Base-by-base conservation (phyloP, 1,140 invertebrate genomes). In the Brachionus manjavacas region DNA sequence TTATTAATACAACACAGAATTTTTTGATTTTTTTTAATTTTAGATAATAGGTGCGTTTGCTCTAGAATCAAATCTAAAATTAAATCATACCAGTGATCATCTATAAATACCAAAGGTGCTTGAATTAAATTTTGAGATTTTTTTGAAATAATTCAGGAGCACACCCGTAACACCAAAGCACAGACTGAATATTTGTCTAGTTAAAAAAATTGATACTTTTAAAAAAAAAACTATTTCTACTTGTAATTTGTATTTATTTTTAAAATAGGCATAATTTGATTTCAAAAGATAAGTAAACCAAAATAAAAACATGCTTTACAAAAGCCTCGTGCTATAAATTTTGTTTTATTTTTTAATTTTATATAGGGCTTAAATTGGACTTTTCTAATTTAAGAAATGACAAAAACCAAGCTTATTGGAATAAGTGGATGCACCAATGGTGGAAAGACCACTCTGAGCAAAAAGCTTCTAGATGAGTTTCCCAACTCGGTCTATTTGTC, bases 391-490 rank as follows among this genome's bases (percentile, higher is more conserved):
- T 39, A 68, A 74, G 41, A 76, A 76, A 76, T 76, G 72, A 49
- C 20, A 25, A 76, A 76, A 49, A 76, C 79, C 23, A 81, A 68
- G 23, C 55, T 81, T 41, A 81, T 81, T 81, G 79, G 79, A 41
- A 81, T 81, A 81, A 81, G 79, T 28, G 79, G 79, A 3, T 81
- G 79, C 25, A 81, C 79, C 8, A 81, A 81, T 46, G 79, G 79
- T 64, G 79, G 79, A 9, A 81, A 81, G 16, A 81, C 79, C 20
- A 81, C 79, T 43, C 25, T 81, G 11, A 23, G 52, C 12, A 60
- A 81, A 68, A 25, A 25, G 35, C 41, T 81, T 8, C 8, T 81
- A 25, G 6, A 23, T 3, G 16, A 60, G 41, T 25, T 39, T 60
- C 55, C 49, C 7, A 81, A 81, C 35, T 60, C 79, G 12, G 14